These are phyloP conservation scores for Pteruthius melanotis DNA, from an alignment of 2,113 vertebrate species.

Conservation along the genomic window DNA sequence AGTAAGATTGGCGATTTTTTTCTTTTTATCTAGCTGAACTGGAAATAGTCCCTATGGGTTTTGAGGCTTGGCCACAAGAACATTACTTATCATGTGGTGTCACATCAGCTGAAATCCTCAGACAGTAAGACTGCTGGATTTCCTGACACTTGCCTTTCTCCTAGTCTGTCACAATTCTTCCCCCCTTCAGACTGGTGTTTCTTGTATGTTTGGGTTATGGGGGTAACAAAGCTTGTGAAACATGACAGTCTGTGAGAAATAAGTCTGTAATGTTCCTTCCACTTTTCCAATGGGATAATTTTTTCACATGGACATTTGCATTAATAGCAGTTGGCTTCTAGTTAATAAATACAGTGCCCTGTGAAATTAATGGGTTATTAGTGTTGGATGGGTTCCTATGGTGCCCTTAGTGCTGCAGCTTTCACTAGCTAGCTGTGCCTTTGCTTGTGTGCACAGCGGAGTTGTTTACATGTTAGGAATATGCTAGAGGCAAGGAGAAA, in stretches of 20 bases:
- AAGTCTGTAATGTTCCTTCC: not conserved
- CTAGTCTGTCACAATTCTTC: not conserved
- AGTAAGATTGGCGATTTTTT: not conserved
- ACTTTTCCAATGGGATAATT: not conserved
- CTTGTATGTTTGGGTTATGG: not conserved
- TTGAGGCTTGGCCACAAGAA: not conserved
- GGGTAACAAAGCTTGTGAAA: not conserved
- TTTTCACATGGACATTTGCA: not conserved
- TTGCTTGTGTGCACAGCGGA: not conserved
- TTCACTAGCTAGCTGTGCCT: conserved; percentile 23
- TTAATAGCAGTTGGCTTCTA: not conserved
- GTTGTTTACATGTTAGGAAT: conserved; percentile 56
- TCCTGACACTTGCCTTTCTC: not conserved
- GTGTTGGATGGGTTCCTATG: not conserved
- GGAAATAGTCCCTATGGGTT: not conserved
- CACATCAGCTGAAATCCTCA: not conserved
- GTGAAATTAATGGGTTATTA: conserved; percentile 11
- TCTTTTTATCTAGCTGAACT: not conserved
- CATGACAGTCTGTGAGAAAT: not conserved
- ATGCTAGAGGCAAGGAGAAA: conserved; percentile 63
- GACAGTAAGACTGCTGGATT: not conserved
- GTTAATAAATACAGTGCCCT: conserved; percentile 23
- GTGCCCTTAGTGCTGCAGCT: not conserved
- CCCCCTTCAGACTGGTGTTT: not conserved
- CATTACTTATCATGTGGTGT: not conserved